These are phyloP conservation scores for Phortica okadai DNA, from an alignment of 2,888 invertebrate genomes.

Conservation along the genomic window DNA sequence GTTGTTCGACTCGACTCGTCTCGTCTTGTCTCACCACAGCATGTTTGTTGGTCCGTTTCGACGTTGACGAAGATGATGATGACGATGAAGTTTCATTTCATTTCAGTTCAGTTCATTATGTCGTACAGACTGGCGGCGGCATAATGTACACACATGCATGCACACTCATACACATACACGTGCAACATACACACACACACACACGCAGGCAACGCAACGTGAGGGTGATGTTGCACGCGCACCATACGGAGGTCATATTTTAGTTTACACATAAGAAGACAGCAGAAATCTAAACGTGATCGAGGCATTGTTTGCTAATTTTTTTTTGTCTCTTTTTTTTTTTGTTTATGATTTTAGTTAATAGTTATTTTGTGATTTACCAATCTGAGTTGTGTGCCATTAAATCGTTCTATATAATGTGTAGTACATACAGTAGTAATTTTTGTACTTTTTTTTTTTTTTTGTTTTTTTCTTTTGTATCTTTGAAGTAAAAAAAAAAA, in stretches of 20 bases:
- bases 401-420: no score
- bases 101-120: no score
- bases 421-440: background rate
- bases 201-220: background rate
- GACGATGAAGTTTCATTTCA: no score
- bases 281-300: background rate
- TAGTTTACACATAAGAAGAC: background rate
- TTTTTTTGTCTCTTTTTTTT: background rate
- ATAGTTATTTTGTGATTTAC: background rate
- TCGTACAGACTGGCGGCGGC: no score
- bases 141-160: background rate
- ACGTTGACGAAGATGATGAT: no score
- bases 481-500: slow-evolving; percentile 45
- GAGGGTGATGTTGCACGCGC: background rate
- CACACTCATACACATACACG: background rate
- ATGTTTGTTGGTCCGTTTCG: no score
- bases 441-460: slow-evolving; percentile 15
- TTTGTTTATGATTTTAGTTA: background rate
- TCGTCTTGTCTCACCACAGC: no score
- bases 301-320: background rate
- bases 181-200: background rate
- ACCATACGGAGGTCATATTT: background rate
- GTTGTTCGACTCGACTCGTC: no score
- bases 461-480: slow-evolving; percentile 38
- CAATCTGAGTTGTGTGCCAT: no score